Evolutionary conservation across 2,113 vertebrate species (phyloP).

Genomic region (Pholis gunnellus): DNA sequence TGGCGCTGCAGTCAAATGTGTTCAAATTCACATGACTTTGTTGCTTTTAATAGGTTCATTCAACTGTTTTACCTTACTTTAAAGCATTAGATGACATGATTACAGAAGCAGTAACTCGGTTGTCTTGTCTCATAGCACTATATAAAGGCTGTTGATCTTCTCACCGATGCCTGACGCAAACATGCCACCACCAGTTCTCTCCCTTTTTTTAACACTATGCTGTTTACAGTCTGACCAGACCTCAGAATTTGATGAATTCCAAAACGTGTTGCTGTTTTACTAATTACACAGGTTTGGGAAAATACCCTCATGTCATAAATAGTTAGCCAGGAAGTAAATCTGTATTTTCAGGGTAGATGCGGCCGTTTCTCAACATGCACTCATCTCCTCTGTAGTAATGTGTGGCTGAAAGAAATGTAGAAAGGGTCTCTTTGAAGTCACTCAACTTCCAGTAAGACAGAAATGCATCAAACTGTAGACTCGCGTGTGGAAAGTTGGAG

Average conservation of each 20-base stretch:
- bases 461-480: too few species aligned
- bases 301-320: not conserved
- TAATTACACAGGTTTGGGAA: not conserved
- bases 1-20: not conserved
- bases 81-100: not conserved
- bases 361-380: not conserved
- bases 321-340: not conserved
- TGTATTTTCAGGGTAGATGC: not conserved
- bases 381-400: not conserved
- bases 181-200: not conserved
- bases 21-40: not conserved
- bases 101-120: not conserved
- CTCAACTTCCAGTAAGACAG: not conserved
- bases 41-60: not conserved
- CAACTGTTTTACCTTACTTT: not conserved
- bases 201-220: not conserved
- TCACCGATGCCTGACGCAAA: not conserved
- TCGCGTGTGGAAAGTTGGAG: too few species aligned
- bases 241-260: too few species aligned
- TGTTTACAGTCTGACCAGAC: not conserved
- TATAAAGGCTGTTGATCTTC: not conserved
- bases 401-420: not conserved
- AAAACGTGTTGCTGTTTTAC: not conserved
- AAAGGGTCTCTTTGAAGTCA: not conserved
- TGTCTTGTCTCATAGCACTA: too few species aligned